These are phyloP conservation scores for Aleiodes alternator DNA, from an alignment of 2,888 invertebrate genomes.

Conservation along the genomic window DNA sequence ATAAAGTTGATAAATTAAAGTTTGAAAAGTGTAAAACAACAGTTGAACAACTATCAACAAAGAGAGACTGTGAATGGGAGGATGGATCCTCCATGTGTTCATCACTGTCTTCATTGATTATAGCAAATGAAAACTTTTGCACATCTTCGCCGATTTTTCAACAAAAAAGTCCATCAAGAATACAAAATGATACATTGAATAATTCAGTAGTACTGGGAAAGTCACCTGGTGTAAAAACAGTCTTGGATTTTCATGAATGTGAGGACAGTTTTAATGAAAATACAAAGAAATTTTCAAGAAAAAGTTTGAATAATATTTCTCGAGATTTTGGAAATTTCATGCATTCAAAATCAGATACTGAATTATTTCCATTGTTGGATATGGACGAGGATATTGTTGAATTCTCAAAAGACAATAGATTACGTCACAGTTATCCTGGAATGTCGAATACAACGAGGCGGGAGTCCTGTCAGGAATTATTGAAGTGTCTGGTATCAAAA, in stretches of 20 bases:
- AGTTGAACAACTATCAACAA: not conserved
- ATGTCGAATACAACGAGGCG: slow-evolving; percentile 33
- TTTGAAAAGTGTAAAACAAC: not conserved
- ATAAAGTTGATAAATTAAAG: not conserved
- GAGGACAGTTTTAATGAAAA: not conserved
- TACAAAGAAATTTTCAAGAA: not conserved
- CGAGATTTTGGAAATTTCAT: not conserved
- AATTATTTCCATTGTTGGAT: slow-evolving; percentile 12
- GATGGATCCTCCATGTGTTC: slow-evolving; percentile 14
- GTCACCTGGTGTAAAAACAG: not conserved
- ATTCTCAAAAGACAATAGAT: slow-evolving; percentile 7
- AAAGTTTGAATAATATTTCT: not conserved
- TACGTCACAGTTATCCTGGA: slow-evolving; percentile 37
- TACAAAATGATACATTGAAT: not conserved
- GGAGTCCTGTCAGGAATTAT: slow-evolving; percentile 33
- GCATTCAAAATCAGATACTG: slow-evolving; percentile 33
- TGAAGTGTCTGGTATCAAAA: slow-evolving; percentile 25
- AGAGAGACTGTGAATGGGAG: slow-evolving; percentile 31
- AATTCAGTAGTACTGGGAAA: not conserved
- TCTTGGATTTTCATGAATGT: slow-evolving; percentile 1
- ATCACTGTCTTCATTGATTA: slow-evolving; percentile 37
- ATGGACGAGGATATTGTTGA: not conserved
- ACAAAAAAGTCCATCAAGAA: slow-evolving; percentile 11
- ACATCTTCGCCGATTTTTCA: slow-evolving; percentile 38
- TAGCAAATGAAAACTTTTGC: slow-evolving; percentile 26